These are phyloP conservation scores for Drosophila orena DNA, from an alignment of 1,140 invertebrate species.

Conservation along the genomic window DNA sequence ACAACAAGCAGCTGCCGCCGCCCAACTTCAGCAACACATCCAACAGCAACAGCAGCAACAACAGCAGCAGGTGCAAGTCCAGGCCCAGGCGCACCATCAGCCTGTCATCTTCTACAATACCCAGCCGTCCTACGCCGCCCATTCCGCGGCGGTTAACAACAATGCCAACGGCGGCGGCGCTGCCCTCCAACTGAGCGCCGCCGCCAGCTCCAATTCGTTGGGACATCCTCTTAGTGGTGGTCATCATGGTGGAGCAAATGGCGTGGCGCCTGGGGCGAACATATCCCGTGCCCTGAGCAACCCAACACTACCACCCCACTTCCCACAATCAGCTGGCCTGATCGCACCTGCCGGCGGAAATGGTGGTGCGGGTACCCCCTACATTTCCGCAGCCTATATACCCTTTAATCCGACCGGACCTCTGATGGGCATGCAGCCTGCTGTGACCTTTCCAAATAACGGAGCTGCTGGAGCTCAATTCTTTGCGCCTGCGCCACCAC, in stretches of 20 bases:
- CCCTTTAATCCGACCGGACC: constrained; percentile 47
- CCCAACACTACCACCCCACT: constrained; percentile 49
- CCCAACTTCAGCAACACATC: no score
- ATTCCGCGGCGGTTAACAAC: constrained; percentile 41
- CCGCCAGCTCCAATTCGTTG: constrained; percentile 57
- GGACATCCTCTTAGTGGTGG: constrained; percentile 34
- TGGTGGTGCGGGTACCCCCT: constrained; percentile 28
- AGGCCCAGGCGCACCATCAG: constrained; percentile 41
- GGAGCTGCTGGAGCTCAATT: constrained; percentile 34
- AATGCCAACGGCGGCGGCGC: constrained; percentile 62
- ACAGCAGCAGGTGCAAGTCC: constrained; percentile 48
- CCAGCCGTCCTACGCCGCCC: constrained; percentile 38
- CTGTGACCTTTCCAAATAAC: constrained; percentile 53
- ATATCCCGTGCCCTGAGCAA: constrained; percentile 52
- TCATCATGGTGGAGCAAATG: constrained; percentile 51
- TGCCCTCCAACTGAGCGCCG: constrained; percentile 67
- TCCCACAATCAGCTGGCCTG: constrained; percentile 68
- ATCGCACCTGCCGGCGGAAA: constrained; percentile 46
- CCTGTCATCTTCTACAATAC: constrained; percentile 53
- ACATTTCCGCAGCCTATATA: constrained; percentile 47
- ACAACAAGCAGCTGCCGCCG: constrained; percentile 50
- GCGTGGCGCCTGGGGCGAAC: constrained; percentile 52
- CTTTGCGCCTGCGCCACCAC: constrained; percentile 26
- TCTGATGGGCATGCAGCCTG: constrained; percentile 48
- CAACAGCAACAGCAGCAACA: constrained; percentile 53